Percentiles rank a stretch among this genome's conserved stretches.
Conservation (phyloP, 2,888 invertebrate species). For the Polyommatus icarus region DNA sequence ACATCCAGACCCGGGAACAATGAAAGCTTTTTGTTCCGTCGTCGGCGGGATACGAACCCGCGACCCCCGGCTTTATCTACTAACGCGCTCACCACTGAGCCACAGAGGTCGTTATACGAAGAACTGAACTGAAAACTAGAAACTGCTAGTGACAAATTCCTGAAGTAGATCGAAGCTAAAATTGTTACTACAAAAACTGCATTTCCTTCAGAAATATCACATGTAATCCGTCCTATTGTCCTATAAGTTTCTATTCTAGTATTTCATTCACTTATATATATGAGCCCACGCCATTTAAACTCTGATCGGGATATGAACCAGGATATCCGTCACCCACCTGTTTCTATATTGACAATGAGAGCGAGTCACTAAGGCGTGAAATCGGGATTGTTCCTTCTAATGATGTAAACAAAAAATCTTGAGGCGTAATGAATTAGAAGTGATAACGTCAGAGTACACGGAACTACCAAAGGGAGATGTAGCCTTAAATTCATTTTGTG, state of each 20-base stretch:
- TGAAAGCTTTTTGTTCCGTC: too few species aligned
- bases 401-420: constrained; percentile 57
- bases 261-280: constrained; percentile 29
- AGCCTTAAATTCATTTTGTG: too few species aligned
- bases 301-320: constrained; percentile 55
- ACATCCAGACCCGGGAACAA: too few species aligned
- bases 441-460: constrained; percentile 10
- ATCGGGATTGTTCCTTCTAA: constrained; percentile 58
- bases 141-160: too few species aligned
- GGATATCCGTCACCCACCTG: constrained; percentile 59
- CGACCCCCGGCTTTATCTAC: too few species aligned
- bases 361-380: constrained; percentile 58
- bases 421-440: constrained; percentile 40
- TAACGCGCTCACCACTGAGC: too few species aligned
- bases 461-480: background rate
- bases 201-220: background rate
- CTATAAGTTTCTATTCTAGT: background rate
- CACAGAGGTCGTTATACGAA: too few species aligned
- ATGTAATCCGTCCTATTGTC: background rate
- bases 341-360: constrained; percentile 46
- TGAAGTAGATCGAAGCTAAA: background rate
- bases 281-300: constrained; percentile 42
- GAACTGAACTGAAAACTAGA: too few species aligned
- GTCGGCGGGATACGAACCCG: too few species aligned
- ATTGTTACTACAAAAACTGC: background rate